These are phyloP conservation scores for Bombus confusus DNA, from an alignment of 1,140 invertebrate species.

Conservation along the genomic window DNA sequence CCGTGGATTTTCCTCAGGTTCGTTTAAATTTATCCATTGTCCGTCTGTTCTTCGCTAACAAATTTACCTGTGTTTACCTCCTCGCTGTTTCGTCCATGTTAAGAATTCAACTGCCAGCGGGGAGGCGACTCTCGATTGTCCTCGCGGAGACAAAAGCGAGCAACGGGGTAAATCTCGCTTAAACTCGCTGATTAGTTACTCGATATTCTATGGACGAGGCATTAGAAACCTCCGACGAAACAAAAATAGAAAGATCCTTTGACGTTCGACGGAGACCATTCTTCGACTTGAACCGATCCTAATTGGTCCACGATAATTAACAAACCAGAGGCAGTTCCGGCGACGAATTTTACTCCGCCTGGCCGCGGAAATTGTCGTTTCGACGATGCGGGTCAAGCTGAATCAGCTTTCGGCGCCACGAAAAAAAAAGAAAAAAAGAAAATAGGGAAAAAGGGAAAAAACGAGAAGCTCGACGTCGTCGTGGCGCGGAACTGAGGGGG, in stretches of 20 bases:
- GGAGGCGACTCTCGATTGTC: neutral
- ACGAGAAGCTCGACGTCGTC: neutral
- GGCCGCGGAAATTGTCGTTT: slow-evolving; percentile 63
- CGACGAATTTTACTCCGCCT: slow-evolving; percentile 55
- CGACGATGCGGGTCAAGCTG: slow-evolving; percentile 77
- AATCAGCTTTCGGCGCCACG: slow-evolving; percentile 62
- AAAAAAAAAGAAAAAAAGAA: neutral
- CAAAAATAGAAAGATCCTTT: neutral
- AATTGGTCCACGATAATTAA: slow-evolving; percentile 76
- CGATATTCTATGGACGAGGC: too few species aligned
- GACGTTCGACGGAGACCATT: neutral
- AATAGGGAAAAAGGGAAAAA: slow-evolving; percentile 11
- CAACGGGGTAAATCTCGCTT: neutral
- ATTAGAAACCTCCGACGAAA: neutral
- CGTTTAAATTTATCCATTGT: slow-evolving; percentile 34
- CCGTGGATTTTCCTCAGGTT: neutral
- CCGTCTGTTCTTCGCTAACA: neutral
- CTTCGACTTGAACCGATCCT: slow-evolving; percentile 16
- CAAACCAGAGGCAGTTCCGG: slow-evolving; percentile 20
- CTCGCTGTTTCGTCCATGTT: neutral
- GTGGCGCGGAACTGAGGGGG: neutral
- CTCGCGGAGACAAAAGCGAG: neutral
- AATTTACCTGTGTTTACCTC: neutral
- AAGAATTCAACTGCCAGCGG: neutral
- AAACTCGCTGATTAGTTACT: slow-evolving; percentile 10